Evolutionary conservation across 2,113 vertebrate genomes (phyloP).

Genomic region (Asarcornis scutulata): DNA sequence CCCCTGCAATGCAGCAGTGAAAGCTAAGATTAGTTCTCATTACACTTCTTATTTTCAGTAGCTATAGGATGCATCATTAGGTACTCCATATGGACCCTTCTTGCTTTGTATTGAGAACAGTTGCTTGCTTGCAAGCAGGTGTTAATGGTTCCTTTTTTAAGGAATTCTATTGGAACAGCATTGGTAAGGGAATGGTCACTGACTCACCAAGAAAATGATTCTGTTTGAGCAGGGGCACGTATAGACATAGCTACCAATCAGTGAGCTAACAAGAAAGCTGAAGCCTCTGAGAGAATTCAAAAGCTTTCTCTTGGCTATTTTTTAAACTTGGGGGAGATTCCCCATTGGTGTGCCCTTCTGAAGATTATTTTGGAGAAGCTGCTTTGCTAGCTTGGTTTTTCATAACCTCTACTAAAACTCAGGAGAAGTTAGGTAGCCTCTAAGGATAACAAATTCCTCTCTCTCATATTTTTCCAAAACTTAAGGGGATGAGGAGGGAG

Average conservation of each 20-base stretch:
- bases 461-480: background rate
- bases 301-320: background rate
- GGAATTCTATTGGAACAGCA: background rate
- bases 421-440: background rate
- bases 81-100: background rate
- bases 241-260: background rate
- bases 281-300: background rate
- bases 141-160: background rate
- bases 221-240: background rate
- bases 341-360: background rate
- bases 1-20: slow-evolving; percentile 72
- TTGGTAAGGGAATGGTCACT: background rate
- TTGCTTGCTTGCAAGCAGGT: background rate
- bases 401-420: background rate
- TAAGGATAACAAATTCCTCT: background rate
- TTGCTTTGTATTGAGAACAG: background rate
- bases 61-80: background rate
- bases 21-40: slow-evolving; percentile 62
- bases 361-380: background rate
- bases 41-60: background rate
- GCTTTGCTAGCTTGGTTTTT: background rate
- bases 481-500: background rate
- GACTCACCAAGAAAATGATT: background rate
- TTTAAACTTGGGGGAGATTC: background rate
- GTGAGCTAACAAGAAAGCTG: background rate